These are phyloP conservation scores for Sebastes hopkinsi DNA, from an alignment of 2,797 vertebrate species.

Conservation along the genomic window DNA sequence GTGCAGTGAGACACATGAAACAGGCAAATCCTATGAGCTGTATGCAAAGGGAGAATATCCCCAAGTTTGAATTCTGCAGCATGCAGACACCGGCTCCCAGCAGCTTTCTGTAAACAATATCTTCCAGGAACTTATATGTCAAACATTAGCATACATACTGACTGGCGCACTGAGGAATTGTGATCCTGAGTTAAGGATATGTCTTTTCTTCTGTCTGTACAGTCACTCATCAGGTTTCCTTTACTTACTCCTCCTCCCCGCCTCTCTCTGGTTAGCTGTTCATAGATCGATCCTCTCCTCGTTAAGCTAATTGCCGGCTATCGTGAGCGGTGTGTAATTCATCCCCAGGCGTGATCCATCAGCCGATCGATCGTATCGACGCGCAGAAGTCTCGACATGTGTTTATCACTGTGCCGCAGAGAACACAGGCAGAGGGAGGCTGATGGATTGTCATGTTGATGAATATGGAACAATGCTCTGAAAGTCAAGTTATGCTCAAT, in stretches of 20 bases:
- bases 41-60: conserved; percentile 33
- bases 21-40: conserved; percentile 36
- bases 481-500: background rate
- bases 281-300: conserved; percentile 59
- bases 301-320: conserved; percentile 75
- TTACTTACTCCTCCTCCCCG: background rate
- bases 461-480: conserved; percentile 5
- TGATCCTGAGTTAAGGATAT: conserved; percentile 33
- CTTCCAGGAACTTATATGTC: conserved; percentile 51
- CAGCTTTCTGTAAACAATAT: conserved; percentile 51
- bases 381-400: conserved; percentile 35
- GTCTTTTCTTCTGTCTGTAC: conserved; percentile 2
- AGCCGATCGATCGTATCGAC: conserved; percentile 66
- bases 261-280: conserved; percentile 15
- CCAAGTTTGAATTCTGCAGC: background rate
- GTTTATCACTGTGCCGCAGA: conserved; percentile 48
- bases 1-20: background rate
- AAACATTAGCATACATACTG: conserved; percentile 55
- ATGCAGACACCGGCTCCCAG: conserved; percentile 17
- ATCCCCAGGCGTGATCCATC: conserved; percentile 61
- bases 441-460: conserved; percentile 27
- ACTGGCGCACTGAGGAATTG: conserved; percentile 33
- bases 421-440: conserved; percentile 17
- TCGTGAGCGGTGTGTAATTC: conserved; percentile 62
- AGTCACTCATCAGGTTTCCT: conserved; percentile 3